Percentiles rank a stretch among this genome's conserved stretches.
These are phyloP conservation scores for Lethocerus indicus DNA, from an alignment of 1,140 invertebrate genomes.

Conservation along the genomic window DNA sequence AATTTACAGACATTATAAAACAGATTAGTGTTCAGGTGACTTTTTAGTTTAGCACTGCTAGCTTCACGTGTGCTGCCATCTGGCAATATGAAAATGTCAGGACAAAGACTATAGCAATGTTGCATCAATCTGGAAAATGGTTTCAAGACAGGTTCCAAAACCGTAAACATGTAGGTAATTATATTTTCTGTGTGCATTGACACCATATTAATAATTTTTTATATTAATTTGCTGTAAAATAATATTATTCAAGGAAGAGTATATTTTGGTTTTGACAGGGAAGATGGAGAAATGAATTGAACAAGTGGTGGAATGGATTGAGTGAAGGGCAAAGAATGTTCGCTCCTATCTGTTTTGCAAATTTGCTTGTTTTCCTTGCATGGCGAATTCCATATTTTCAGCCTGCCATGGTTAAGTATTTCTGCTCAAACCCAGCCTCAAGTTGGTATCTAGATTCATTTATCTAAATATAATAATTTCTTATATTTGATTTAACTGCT, in stretches of 20 bases:
- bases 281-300: constrained; percentile 35
- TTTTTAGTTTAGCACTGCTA: constrained; percentile 54
- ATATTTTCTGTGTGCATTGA: background rate
- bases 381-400: constrained; percentile 66
- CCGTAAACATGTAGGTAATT: constrained; percentile 5
- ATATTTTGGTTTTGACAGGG: constrained; percentile 23
- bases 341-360: constrained; percentile 57
- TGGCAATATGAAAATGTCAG: constrained; percentile 79
- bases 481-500: constrained; percentile 11
- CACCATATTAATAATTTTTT: constrained; percentile 4
- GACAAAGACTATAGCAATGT: constrained; percentile 35
- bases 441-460: constrained; percentile 26
- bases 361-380: constrained; percentile 60
- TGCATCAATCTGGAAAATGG: constrained; percentile 34
- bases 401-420: constrained; percentile 65
- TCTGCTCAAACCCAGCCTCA: constrained; percentile 61
- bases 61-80: constrained; percentile 56
- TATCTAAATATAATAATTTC: constrained; percentile 2
- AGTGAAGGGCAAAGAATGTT: constrained; percentile 61
- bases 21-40: too few relatives aligned
- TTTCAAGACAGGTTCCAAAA: constrained; percentile 5
- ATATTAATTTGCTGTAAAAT: background rate
- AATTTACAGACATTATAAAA: too few relatives aligned
- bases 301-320: constrained; percentile 56
- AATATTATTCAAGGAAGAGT: background rate